These are phyloP conservation scores for Calliscelio sp. DNA, from an alignment of 2,888 invertebrate species.

Conservation along the genomic window DNA sequence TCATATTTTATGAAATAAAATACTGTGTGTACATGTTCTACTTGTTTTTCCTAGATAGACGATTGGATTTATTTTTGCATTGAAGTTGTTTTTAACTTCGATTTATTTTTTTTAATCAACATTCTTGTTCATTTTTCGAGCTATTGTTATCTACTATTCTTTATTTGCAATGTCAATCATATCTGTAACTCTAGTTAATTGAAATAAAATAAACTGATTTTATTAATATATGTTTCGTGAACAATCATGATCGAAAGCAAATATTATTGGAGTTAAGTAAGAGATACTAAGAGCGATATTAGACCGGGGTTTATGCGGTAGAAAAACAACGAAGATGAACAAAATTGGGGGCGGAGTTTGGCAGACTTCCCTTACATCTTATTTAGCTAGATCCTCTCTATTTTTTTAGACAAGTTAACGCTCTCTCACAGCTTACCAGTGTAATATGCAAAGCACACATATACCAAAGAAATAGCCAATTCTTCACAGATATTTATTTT, in stretches of 20 bases:
- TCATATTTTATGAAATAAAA: constrained; percentile 7
- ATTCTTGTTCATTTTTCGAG: background rate
- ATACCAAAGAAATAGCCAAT: constrained; percentile 1
- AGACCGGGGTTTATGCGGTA: constrained; percentile 22
- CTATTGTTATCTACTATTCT: too few relatives aligned
- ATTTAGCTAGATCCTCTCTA: constrained; percentile 40
- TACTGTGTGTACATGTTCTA: background rate
- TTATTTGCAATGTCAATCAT: constrained; percentile 1
- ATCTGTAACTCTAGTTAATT: too few relatives aligned
- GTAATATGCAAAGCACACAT: background rate
- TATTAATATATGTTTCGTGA: background rate
- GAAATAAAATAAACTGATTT: background rate
- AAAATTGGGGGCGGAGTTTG: constrained; percentile 53
- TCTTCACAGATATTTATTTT: constrained; percentile 20
- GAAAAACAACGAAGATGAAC: constrained; percentile 28
- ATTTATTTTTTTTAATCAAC: background rate
- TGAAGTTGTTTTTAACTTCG: background rate
- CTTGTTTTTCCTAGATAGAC: too few relatives aligned
- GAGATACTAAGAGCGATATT: constrained; percentile 16
- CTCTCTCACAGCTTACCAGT: constrained; percentile 4
- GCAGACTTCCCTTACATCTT: constrained; percentile 50
- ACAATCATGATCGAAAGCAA: constrained; percentile 18
- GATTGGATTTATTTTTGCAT: background rate
- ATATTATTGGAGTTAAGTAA: constrained; percentile 41
- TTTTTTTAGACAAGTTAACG: constrained; percentile 40